Conservation (phyloP, 2,797 vertebrate species). For the Monodelphis domestica region DNA sequence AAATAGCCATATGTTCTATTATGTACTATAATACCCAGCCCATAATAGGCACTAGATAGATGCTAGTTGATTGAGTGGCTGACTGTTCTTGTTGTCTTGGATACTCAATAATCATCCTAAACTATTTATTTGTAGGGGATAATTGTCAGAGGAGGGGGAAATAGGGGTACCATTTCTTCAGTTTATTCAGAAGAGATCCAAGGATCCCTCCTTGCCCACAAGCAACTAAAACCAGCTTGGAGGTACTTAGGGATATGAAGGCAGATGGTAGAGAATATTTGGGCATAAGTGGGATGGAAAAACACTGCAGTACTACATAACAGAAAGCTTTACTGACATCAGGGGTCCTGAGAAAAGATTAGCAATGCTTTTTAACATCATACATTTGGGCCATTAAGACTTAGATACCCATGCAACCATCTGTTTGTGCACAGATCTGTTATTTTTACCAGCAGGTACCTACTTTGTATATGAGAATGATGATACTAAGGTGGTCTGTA, state of each 20-base stretch:
- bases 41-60: neutral
- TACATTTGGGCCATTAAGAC: neutral
- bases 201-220: neutral
- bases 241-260: slow-evolving; percentile 22
- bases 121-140: neutral
- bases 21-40: neutral
- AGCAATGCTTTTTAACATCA: neutral
- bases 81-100: neutral
- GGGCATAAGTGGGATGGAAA: neutral
- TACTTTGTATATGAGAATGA: slow-evolving; percentile 9
- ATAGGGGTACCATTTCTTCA: neutral
- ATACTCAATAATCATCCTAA: neutral
- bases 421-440: neutral
- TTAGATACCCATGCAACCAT: slow-evolving; percentile 20
- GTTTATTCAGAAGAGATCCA: neutral
- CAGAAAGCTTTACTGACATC: neutral
- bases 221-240: slow-evolving; percentile 1
- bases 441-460: slow-evolving; percentile 22
- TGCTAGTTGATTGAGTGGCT: neutral
- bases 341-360: neutral
- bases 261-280: neutral
- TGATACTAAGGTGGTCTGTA: neutral
- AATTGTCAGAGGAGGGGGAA: neutral
- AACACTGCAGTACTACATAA: neutral
- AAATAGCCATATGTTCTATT: neutral